Evolutionary conservation across 2,113 vertebrate genomes (phyloP).

Genomic region (Chaetodon auriga): DNA sequence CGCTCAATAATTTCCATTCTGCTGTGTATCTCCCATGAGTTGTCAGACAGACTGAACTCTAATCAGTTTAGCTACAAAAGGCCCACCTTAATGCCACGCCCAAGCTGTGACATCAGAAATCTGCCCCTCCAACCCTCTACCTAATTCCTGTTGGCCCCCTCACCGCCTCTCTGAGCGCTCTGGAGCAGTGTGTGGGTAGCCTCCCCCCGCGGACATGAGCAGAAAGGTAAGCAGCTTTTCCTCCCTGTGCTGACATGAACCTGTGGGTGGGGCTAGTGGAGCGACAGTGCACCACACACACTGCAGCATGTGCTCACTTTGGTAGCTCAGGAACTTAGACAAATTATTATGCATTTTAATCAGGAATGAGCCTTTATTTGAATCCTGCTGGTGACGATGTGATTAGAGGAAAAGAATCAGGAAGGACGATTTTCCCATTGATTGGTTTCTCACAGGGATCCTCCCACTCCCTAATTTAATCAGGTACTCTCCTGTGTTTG

Average conservation of each 20-base stretch:
- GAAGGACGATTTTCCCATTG: background rate
- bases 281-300: slow-evolving; percentile 18
- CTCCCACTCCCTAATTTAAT: slow-evolving; percentile 45
- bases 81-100: slow-evolving; percentile 80
- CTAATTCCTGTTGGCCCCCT: slow-evolving; percentile 63
- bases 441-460: background rate
- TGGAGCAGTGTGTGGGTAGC: slow-evolving; percentile 30
- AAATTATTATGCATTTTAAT: slow-evolving; percentile 22
- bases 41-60: slow-evolving; percentile 51
- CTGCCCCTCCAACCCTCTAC: slow-evolving; percentile 34
- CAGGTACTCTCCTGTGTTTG: slow-evolving; percentile 54
- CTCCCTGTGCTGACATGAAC: slow-evolving; percentile 71
- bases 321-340: background rate
- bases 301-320: slow-evolving; percentile 32
- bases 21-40: slow-evolving; percentile 63
- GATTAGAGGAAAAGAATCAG: slow-evolving; percentile 10
- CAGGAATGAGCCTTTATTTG: slow-evolving; percentile 1
- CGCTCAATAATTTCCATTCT: slow-evolving; percentile 68
- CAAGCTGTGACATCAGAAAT: slow-evolving; percentile 75
- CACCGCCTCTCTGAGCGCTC: slow-evolving; percentile 47
- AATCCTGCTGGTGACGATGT: slow-evolving; percentile 15
- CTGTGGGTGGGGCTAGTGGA: slow-evolving; percentile 64
- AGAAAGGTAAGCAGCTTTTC: slow-evolving; percentile 82
- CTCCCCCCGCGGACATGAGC: slow-evolving; percentile 58
- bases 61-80: slow-evolving; percentile 44